Percentiles rank a stretch among this genome's conserved stretches.
phyloP scores from a whole-genome alignment of 2,888 invertebrate species.

The Spodoptera exigua region DNA sequence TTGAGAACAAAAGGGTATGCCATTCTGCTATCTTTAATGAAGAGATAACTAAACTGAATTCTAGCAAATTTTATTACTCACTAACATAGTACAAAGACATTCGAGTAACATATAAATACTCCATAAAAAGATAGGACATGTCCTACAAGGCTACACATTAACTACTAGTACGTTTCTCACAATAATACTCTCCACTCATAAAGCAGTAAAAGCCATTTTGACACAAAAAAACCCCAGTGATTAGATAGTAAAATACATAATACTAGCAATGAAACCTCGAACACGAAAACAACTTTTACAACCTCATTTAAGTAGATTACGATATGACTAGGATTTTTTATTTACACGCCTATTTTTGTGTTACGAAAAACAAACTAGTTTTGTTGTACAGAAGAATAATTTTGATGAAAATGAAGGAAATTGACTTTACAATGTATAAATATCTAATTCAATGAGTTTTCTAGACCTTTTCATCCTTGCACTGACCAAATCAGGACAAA shows the following conservation, averaged over 20 bases:
- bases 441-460: no score
- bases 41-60: no score
- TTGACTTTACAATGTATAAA: not conserved
- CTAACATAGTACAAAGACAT: no score
- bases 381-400: conserved; percentile 7
- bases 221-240: conserved; percentile 34
- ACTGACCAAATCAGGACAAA: no score
- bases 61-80: no score
- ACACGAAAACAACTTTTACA: conserved; percentile 56
- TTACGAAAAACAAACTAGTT: conserved; percentile 44
- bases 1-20: no score
- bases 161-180: not conserved
- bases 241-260: conserved; percentile 44
- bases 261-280: conserved; percentile 36
- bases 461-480: no score
- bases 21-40: no score
- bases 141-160: conserved; percentile 7
- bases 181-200: conserved; percentile 6
- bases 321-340: conserved; percentile 49
- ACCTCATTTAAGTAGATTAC: conserved; percentile 49
- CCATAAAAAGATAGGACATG: conserved; percentile 2
- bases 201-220: conserved; percentile 27
- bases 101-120: no score
- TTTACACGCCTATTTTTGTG: conserved; percentile 43
- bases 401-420: not conserved